Base-by-base conservation (phyloP, 1,140 invertebrate genomes). In the Fopius arisanus region DNA sequence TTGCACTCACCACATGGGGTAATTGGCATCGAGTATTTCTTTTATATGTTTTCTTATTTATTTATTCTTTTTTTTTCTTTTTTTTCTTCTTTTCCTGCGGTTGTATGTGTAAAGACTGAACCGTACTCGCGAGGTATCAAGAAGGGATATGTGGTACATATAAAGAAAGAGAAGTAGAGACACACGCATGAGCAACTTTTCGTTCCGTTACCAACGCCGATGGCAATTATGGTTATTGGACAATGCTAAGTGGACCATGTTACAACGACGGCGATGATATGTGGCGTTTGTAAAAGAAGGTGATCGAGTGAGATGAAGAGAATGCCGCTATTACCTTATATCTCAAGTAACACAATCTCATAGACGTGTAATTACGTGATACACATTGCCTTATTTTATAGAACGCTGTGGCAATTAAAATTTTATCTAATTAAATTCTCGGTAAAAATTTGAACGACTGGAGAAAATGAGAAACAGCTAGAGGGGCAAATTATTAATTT, bases 181-280 rank as follows among this genome's bases (percentile, higher is more conserved):
- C 21, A 41, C 40, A 48, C 41, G 41, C 40, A 63, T 65, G 33
- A 67, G 48, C 26, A 54, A 59, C 43, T 48, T 26, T 43, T 21
- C 59, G 62, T 66, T 65, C 59, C 31, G 54, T 73, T 72, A 72
- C 65, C 63, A 73, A 37, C 59, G 71, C 59, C 75, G 68, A 76
- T 76, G 69, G 75, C 75, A 76, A 76, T 76, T 76, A 76, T 71
- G 68, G 75, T 71, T 74, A 72, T 76, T 76, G 72, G 75, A 76
- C 75, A 76, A 76, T 76, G 63, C 75, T 76, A 76, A 76, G 72
- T 76, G 75, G 75, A 76, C 72, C 75, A 74, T 73, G 68, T 71
- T 68, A n/a, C 33, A 9, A 73, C 19, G 48, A 70, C n/a, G 62
- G 29, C 62, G 70, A 71, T 70, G 62, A 76, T 74, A 69, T 74